Base-by-base conservation (phyloP, 2,888 invertebrate species). In the Cosmia pyralina region DNA sequence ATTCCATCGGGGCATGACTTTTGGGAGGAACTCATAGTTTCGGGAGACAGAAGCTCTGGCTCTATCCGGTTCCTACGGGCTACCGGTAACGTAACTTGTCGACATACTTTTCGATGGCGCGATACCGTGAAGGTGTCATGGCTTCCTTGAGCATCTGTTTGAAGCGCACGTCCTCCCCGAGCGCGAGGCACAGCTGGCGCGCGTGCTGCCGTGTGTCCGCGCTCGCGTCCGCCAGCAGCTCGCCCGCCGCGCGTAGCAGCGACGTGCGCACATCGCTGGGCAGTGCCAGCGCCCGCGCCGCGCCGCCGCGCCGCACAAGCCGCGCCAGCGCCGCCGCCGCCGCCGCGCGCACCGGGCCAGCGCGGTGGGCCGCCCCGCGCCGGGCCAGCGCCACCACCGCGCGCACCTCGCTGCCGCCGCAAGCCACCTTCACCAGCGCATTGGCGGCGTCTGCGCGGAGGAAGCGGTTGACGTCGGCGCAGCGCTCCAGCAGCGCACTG, bases 401-500 rank as follows among this genome's bases (percentile, higher is more conserved):
- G 84, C 98, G 97, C 10, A 96, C 94, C 10, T 98, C 97, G 46
- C 97, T 97, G 28, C 98, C 96, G 77, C 98, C 97, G 73, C 98
- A 97, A 74, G 98, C 97, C 97, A 99, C 98, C 19, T 97, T 96
- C 87, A 98, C 98, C 58, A 99, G 93, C 1, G 99, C 98, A 15
- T 97, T 96, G 73, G 98, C 97, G 5, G 99, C 98, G 93, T 99
- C 99, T 52, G 98, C 98, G 38, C 99, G 97, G 67, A 99, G 97
- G 92, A 99, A 99, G 86, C 98, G 97, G 94, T 99, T 99, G 11
- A 99, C 99, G 90, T 99, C 99, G 0, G 99, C 99, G 66, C 98
- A 98, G 77, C 99, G 97, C 85, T 98, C 98, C 48, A 99, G 96
- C 73, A 99, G 94, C 15, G 98, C 97, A 38, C 97, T 97, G 0